These are phyloP conservation scores for Amphipoea lucens DNA, from an alignment of 2,888 invertebrate genomes.

Conservation along the genomic window DNA sequence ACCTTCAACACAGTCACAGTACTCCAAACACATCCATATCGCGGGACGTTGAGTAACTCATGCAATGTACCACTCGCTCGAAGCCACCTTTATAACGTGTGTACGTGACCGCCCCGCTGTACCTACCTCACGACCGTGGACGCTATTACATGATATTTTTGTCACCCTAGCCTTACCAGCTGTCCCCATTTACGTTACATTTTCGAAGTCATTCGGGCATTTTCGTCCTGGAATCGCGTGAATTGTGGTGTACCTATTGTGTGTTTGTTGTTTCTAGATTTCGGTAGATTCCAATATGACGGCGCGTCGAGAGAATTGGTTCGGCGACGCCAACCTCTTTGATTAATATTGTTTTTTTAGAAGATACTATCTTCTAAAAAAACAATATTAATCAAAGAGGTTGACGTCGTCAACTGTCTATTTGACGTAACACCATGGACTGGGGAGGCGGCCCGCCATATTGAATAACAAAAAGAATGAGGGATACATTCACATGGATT, in stretches of 20 bases:
- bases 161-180: constrained; percentile 60
- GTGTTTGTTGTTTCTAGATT: no score
- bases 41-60: constrained; percentile 71
- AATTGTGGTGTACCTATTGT: constrained; percentile 44
- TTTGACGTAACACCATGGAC: no score
- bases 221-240: constrained; percentile 42
- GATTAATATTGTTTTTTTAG: no score
- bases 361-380: no score
- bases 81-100: constrained; percentile 69
- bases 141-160: constrained; percentile 66
- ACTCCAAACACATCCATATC: constrained; percentile 63
- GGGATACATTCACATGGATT: no score
- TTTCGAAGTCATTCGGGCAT: constrained; percentile 49
- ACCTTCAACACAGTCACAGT: constrained; percentile 35
- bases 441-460: no score
- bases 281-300: no score
- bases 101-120: constrained; percentile 70
- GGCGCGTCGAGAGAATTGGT: no score
- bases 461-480: no score
- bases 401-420: no score
- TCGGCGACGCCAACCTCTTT: no score
- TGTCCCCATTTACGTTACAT: constrained; percentile 63
- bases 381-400: no score
- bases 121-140: constrained; percentile 56
- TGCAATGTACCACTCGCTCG: constrained; percentile 65